Conservation (phyloP, 2,113 vertebrate genomes). For the Pogona vitticeps region DNA sequence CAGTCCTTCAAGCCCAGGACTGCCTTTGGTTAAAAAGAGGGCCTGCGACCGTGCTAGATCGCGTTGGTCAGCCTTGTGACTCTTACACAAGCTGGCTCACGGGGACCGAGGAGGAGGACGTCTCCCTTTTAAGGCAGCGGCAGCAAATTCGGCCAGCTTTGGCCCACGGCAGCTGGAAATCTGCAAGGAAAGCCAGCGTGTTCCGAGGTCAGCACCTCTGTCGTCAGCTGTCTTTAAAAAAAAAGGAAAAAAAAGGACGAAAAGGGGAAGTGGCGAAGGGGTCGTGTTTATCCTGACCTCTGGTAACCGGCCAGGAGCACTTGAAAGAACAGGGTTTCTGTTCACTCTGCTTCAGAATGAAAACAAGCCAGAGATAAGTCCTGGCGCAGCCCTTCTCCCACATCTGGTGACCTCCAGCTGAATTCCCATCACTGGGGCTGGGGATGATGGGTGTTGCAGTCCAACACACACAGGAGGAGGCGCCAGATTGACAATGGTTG, state of each 20-base stretch:
- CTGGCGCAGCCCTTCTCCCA: no score
- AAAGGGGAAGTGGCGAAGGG: no score
- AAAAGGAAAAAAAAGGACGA: not conserved
- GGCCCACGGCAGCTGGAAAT: slow-evolving; percentile 26
- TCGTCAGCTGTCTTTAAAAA: slow-evolving; percentile 6
- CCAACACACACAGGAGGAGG: no score
- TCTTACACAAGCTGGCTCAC: not conserved
- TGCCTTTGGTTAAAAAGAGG: no score
- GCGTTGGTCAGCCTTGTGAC: no score
- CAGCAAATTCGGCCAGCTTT: not conserved
- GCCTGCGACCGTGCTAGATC: no score
- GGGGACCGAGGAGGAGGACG: no score
- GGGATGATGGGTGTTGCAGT: not conserved
- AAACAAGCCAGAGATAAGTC: not conserved
- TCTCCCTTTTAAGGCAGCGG: not conserved
- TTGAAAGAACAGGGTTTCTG: not conserved
- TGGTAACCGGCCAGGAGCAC: not conserved
- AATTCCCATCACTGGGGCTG: not conserved
- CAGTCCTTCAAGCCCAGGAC: no score
- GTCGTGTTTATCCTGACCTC: slow-evolving; percentile 17
- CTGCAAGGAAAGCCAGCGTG: slow-evolving; percentile 7
- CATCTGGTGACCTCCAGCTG: not conserved
- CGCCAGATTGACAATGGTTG: no score
- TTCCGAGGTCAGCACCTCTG: slow-evolving; percentile 33
- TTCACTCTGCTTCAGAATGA: not conserved